These are phyloP conservation scores for Macroteleia sp. DNA, from an alignment of 2,888 invertebrate species.

Conservation along the genomic window DNA sequence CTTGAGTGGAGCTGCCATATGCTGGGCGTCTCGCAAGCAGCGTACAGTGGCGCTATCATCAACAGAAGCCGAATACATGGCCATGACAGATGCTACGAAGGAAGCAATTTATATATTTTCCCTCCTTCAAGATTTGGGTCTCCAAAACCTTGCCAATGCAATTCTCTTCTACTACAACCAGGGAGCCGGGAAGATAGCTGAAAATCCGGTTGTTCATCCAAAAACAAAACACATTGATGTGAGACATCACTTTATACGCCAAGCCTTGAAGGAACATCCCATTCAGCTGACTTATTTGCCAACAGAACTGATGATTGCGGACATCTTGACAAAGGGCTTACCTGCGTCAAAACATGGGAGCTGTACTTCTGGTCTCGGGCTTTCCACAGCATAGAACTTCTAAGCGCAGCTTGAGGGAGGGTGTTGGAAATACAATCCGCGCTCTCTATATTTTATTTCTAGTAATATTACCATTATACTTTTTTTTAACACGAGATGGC, in stretches of 20 bases:
- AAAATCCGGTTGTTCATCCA: constrained; percentile 32
- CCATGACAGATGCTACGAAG: background rate
- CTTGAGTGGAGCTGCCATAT: constrained; percentile 1
- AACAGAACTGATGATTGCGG: background rate
- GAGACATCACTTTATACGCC: constrained; percentile 44
- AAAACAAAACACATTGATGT: constrained; percentile 48
- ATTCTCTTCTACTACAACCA: constrained; percentile 53
- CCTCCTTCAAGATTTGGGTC: constrained; percentile 37
- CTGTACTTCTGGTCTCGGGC: background rate
- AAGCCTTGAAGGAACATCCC: constrained; percentile 11
- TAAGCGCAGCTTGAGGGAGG: background rate
- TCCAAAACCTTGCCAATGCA: background rate
- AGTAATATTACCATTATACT: background rate
- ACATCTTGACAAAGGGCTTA: background rate
- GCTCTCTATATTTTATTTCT: background rate
- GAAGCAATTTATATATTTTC: background rate
- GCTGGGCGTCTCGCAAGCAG: constrained; percentile 16
- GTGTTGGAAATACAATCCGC: background rate
- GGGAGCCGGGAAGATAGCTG: constrained; percentile 43
- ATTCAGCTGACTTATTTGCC: background rate
- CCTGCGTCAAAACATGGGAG: background rate
- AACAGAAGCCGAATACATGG: background rate
- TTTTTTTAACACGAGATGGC: background rate
- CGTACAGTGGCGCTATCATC: background rate
- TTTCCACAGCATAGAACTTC: background rate